These are phyloP conservation scores for Listronotus oregonensis DNA, from an alignment of 1,140 invertebrate species.

Conservation along the genomic window DNA sequence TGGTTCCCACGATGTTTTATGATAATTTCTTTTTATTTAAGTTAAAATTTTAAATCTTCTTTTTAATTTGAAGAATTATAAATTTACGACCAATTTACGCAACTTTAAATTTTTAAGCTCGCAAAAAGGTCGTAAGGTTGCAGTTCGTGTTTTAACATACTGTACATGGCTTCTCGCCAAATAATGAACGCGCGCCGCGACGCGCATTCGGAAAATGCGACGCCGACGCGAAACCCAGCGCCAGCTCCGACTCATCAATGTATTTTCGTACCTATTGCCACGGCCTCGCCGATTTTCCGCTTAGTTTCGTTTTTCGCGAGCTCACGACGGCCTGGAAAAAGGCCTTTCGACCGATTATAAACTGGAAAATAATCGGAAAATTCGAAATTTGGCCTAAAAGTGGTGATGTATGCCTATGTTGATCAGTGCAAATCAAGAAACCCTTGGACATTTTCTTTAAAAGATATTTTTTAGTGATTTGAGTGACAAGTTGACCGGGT, in stretches of 20 bases:
- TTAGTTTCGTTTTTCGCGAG: conserved; percentile 10
- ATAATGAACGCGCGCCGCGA: no score
- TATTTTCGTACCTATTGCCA: conserved; percentile 1
- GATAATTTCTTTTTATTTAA: no score
- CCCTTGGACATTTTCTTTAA: not conserved
- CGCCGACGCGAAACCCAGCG: not conserved
- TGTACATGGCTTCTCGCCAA: not conserved
- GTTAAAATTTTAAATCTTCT: no score
- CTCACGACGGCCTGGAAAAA: not conserved
- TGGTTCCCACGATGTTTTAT: no score
- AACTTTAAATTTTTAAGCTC: no score
- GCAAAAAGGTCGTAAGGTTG: no score
- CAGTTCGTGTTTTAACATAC: no score
- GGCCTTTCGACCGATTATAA: conserved; percentile 26
- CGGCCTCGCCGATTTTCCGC: conserved; percentile 10
- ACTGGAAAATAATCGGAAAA: conserved; percentile 6
- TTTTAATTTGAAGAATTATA: no score
- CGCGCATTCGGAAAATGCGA: not conserved
- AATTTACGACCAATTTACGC: no score
- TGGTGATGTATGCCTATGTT: not conserved
- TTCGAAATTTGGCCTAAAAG: conserved; percentile 12
- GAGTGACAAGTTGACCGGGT: no score
- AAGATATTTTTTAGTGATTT: not conserved
- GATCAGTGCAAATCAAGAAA: not conserved
- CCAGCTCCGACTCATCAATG: conserved; percentile 7